Evolutionary conservation across 2,113 vertebrate species (phyloP).

Genomic region (Cyanoramphus novaezelandiae): DNA sequence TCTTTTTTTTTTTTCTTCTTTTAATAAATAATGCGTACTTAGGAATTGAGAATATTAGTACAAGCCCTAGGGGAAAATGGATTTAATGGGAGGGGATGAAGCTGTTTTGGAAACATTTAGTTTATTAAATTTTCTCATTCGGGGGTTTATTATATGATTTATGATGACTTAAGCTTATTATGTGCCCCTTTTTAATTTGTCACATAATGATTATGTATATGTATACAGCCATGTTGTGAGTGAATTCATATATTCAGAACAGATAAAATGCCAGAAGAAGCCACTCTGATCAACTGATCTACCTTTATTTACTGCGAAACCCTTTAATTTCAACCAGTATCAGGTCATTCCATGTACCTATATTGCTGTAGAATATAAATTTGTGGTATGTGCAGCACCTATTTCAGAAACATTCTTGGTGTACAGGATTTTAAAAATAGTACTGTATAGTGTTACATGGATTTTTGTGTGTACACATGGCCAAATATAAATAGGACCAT

Average conservation of each 20-base stretch:
- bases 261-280: neutral
- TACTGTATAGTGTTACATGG: fast-evolving
- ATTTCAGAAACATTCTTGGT: neutral
- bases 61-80: neutral
- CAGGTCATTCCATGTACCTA: neutral
- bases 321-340: neutral
- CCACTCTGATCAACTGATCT: neutral
- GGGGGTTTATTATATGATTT: constrained; percentile 18
- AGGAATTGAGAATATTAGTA: constrained; percentile 7
- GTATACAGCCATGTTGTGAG: neutral
- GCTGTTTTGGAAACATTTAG: neutral
- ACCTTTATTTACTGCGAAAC: neutral
- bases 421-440: neutral
- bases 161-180: constrained; percentile 6
- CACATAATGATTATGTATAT: neutral
- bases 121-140: constrained; percentile 37
- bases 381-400: fast-evolving
- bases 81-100: constrained; percentile 12
- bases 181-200: constrained; percentile 17
- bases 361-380: neutral
- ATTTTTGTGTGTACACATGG: neutral
- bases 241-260: neutral
- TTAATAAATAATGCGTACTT: neutral
- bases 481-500: neutral
- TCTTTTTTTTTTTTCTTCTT: neutral